Evolutionary conservation across 1,140 invertebrate genomes (phyloP).

Genomic region (Ips nitidus): DNA sequence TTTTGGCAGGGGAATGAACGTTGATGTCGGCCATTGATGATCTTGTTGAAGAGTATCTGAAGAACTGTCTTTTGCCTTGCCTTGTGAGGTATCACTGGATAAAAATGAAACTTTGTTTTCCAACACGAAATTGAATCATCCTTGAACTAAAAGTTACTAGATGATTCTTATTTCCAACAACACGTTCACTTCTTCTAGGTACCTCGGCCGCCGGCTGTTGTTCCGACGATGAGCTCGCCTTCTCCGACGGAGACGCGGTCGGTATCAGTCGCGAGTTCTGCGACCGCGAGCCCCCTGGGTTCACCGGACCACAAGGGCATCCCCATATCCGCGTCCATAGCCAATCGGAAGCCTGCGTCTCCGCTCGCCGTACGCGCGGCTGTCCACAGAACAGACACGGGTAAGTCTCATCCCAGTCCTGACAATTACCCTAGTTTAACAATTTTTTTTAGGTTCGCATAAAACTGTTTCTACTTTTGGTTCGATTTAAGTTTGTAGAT

Average conservation of each 20-base stretch:
- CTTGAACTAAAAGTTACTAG: neutral
- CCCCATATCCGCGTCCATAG: slow-evolving; percentile 27
- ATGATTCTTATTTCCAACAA: neutral
- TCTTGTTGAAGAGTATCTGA: too few species aligned
- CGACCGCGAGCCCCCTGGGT: slow-evolving; percentile 50
- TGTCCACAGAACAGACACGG: slow-evolving; percentile 54
- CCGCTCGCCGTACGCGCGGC: slow-evolving; percentile 52
- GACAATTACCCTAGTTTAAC: neutral
- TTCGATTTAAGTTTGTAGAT: neutral
- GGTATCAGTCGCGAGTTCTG: slow-evolving; percentile 49
- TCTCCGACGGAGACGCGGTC: slow-evolving; percentile 54
- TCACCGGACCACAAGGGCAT: slow-evolving; percentile 24
- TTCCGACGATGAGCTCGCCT: slow-evolving; percentile 52
- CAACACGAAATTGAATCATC: too few species aligned
- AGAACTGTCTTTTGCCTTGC: too few species aligned
- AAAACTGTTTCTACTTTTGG: neutral
- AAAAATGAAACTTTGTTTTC: too few species aligned
- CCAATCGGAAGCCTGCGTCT: slow-evolving; percentile 37
- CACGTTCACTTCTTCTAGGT: neutral
- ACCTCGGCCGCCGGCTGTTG: slow-evolving; percentile 37
- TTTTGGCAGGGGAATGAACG: too few species aligned
- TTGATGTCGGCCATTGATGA: too few species aligned
- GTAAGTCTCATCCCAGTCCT: slow-evolving; percentile 30
- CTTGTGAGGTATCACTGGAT: too few species aligned
- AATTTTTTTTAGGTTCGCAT: neutral